Conservation (phyloP, 2,888 invertebrate genomes). For the Julus scandinavius region DNA sequence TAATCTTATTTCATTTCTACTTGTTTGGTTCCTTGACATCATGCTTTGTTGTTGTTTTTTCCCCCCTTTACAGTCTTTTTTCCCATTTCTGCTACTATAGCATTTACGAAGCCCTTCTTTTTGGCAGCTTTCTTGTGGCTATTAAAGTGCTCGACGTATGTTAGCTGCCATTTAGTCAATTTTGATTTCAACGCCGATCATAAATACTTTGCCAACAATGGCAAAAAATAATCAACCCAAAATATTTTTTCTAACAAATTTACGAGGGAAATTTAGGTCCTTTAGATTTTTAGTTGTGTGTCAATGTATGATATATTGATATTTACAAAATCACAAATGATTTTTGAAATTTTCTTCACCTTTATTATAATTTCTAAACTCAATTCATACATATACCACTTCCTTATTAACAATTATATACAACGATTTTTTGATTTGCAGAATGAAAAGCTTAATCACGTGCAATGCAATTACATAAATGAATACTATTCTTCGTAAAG, state of each 20-base stretch:
- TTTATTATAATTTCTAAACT: neutral
- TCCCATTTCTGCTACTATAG: neutral
- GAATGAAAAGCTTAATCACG: neutral
- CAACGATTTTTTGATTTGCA: neutral
- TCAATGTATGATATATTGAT: too few species aligned
- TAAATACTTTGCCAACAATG: too few species aligned
- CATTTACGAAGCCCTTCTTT: neutral
- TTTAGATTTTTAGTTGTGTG: too few species aligned
- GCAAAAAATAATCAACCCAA: too few species aligned
- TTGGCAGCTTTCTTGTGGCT: neutral
- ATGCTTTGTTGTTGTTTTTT: neutral
- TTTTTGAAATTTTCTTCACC: too few species aligned
- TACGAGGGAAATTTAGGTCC: too few species aligned
- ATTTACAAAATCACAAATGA: too few species aligned
- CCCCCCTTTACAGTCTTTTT: neutral
- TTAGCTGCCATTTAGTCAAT: neutral
- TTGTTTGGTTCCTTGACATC: neutral
- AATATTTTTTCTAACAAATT: too few species aligned
- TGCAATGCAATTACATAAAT: neutral
- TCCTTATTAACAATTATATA: neutral
- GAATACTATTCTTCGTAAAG: neutral
- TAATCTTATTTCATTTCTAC: constrained; percentile 15
- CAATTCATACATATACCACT: neutral
- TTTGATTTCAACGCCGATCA: neutral
- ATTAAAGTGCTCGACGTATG: neutral